Percentiles rank a stretch among this genome's conserved stretches.
Conservation (phyloP, 2,113 vertebrate genomes). For the Falcunculus frontatus region DNA sequence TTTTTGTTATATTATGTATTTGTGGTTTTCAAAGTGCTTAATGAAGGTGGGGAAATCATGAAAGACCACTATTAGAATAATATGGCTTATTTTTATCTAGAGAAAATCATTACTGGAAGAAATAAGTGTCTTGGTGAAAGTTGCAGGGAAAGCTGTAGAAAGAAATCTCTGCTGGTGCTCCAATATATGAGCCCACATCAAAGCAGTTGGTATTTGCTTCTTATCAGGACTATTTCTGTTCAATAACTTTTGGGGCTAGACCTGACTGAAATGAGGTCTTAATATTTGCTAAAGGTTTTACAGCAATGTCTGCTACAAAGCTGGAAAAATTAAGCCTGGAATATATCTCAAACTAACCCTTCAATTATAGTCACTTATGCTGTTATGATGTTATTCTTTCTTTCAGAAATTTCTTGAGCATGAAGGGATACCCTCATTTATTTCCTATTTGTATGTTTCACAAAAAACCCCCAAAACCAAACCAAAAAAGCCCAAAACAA, state of each 20-base stretch:
- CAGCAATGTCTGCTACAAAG: not conserved
- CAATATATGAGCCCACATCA: not conserved
- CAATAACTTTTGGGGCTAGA: not conserved
- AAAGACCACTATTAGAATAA: not conserved
- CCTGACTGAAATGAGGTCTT: not conserved
- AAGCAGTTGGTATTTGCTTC: not conserved
- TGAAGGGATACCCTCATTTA: not conserved
- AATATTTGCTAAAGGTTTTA: not conserved
- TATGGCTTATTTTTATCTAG: not conserved
- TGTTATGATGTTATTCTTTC: not conserved
- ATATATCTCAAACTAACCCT: not conserved
- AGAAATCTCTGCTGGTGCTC: not conserved
- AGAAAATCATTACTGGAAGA: not conserved
- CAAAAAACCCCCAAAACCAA: not conserved
- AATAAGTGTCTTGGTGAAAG: not conserved
- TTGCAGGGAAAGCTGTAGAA: not conserved
- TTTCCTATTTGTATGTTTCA: not conserved
- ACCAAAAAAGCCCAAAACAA: not conserved
- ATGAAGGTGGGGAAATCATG: not conserved
- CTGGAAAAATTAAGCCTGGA: not conserved
- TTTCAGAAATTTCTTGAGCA: not conserved
- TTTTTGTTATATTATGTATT: not conserved
- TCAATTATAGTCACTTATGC: not conserved
- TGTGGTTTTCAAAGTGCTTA: not conserved
- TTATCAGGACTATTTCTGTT: not conserved